Conservation (phyloP, 1,140 invertebrate species). For the Drosophila orena region DNA sequence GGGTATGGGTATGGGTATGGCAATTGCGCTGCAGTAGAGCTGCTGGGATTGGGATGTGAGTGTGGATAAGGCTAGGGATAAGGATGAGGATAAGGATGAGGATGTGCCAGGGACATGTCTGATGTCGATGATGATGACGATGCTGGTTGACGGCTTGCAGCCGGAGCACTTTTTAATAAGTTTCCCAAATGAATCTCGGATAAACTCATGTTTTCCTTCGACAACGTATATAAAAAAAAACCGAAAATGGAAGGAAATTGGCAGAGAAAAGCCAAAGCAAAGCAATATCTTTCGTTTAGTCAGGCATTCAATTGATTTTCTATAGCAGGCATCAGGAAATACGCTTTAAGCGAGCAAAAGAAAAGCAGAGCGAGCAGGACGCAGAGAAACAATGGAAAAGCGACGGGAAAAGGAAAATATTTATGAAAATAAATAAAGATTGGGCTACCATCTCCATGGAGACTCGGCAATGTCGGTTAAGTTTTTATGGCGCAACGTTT, state of each 20-base stretch:
- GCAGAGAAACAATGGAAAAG: constrained; percentile 18
- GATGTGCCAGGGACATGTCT: constrained; percentile 5
- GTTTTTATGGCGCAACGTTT: constrained; percentile 39
- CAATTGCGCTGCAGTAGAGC: constrained; percentile 63
- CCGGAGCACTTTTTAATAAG: constrained; percentile 61
- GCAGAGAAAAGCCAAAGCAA: constrained; percentile 35
- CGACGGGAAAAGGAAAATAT: constrained; percentile 35
- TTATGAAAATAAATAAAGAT: constrained; percentile 55
- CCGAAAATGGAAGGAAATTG: constrained; percentile 45
- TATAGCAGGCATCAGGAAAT: constrained; percentile 32
- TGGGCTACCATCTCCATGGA: constrained; percentile 7
- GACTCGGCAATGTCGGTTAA: constrained; percentile 41
- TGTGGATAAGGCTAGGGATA: too few relatives aligned
- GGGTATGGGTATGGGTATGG: constrained; percentile 27
- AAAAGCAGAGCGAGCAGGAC: neutral
- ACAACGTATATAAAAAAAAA: neutral
- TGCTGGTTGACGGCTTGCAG: constrained; percentile 12
- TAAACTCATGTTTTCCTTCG: constrained; percentile 18
- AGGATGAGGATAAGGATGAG: too few relatives aligned
- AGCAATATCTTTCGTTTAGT: constrained; percentile 54
- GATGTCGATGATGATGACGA: constrained; percentile 13
- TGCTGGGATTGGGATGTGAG: constrained; percentile 20
- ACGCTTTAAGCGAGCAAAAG: constrained; percentile 24
- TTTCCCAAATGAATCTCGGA: constrained; percentile 43
- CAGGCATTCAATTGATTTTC: constrained; percentile 60